Evolutionary conservation across 2,113 vertebrate species (phyloP), one percentile per base, ranked within the genome.

Genomic region (Raja brachyura): DNA sequence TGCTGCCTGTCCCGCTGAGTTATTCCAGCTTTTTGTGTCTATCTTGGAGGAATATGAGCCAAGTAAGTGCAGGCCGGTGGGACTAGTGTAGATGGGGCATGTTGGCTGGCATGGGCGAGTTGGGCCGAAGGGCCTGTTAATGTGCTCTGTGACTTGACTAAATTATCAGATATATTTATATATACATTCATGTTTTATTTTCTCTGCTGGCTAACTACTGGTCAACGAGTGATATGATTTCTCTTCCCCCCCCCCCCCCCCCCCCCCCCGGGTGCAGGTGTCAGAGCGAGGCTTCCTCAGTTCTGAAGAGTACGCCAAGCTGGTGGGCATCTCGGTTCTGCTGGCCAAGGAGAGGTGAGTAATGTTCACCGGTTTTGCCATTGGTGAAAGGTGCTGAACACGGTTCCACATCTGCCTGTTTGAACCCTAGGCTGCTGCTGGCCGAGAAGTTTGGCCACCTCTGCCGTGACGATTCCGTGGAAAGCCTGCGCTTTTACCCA

Each of bases 371-470:
- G 2, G 76, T n/a, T 56, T 66, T 7, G 16, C 63, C 59, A 28
- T 63, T 61, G 73, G 33, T 73, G 20, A 3, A 54, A 25, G 73
- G 70, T 54, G 48, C 18, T 22, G 13, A 14, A 28, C 11, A 28
- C 39, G 73, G 18, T 92, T 74, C 48, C 39, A 73, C 5, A 31
- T 93, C 90, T 59, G 48, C 93, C 94, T 93, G 94, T 86, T 28
- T 18, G 93, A 85, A 94, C 88, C 63, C 0, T 94, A 99, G 98
- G 95, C 95, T 99, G 94, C 95, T 99, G 83, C 97, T 99, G 93
- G 98, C 98, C 88, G 98, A 99, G 96, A 99, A 99, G 96, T 97
- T 99, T 97, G 99, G 98, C 28, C 98, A 98, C 93, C 96, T 99
- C 94, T 99, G 99, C 95, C 95, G 98, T 95, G 99, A 99, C 31